Evolutionary conservation across 2,888 invertebrate genomes (phyloP).

Genomic region (Tipula unca): DNA sequence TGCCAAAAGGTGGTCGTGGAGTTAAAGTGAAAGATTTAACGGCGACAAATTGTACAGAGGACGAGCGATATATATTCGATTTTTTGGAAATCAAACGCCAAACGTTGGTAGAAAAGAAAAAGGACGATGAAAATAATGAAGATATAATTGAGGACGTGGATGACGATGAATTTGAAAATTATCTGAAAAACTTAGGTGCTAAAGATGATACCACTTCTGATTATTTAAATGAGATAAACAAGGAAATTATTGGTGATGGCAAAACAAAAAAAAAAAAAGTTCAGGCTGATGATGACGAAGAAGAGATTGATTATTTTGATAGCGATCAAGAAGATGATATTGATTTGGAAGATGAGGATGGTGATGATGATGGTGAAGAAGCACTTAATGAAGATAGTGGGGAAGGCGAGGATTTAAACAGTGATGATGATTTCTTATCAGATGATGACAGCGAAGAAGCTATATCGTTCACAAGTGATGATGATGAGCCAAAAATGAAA

Average conservation of each 20-base stretch:
- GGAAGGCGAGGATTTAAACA: conserved; percentile 31
- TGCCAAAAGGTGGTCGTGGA: conserved; percentile 59
- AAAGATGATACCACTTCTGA: not conserved
- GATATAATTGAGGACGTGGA: conserved; percentile 64
- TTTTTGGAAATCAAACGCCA: conserved; percentile 49
- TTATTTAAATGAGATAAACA: conserved; percentile 41
- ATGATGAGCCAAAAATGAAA: conserved; percentile 27
- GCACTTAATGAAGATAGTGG: conserved; percentile 29
- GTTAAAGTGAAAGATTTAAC: conserved; percentile 64
- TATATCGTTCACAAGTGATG: conserved; percentile 21
- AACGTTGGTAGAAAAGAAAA: conserved; percentile 40
- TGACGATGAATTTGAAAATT: conserved; percentile 47
- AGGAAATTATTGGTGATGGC: conserved; percentile 61
- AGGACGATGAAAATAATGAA: conserved; percentile 47
- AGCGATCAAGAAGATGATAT: conserved; percentile 31
- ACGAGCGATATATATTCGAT: conserved; percentile 73
- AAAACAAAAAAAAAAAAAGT: conserved; percentile 39
- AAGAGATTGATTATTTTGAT: conserved; percentile 32
- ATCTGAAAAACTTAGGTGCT: conserved; percentile 41
- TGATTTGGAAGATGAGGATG: conserved; percentile 38
- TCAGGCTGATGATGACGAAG: conserved; percentile 26
- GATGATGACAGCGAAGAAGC: conserved; percentile 30
- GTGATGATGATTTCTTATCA: conserved; percentile 31
- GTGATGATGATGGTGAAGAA: conserved; percentile 31
- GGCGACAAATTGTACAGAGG: conserved; percentile 71